Conservation (phyloP, 2,888 invertebrate species). For the Mellilla xanthometata region DNA sequence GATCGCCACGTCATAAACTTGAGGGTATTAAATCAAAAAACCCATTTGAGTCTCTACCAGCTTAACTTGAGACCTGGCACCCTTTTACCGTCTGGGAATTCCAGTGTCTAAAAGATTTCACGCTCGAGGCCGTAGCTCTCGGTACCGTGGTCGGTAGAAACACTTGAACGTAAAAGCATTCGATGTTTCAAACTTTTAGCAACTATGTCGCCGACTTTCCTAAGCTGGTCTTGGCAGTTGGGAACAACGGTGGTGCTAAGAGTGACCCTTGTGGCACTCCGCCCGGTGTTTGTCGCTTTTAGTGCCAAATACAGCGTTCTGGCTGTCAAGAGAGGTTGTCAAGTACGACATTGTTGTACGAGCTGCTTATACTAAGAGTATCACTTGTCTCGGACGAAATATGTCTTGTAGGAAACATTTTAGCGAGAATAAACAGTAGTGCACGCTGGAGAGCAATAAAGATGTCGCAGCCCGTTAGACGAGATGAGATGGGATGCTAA, state of each 20-base stretch:
- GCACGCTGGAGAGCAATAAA: conserved; percentile 10
- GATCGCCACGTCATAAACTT: conserved; percentile 62
- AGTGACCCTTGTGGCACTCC: conserved; percentile 70
- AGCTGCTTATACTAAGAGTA: conserved; percentile 2
- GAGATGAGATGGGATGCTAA: conserved; percentile 10
- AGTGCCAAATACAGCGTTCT: conserved; percentile 55
- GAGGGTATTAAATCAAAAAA: conserved; percentile 65
- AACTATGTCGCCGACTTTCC: conserved; percentile 66
- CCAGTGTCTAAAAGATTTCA: conserved; percentile 16
- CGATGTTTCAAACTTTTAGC: conserved; percentile 76
- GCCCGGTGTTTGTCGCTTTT: conserved; percentile 60
- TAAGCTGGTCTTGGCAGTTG: conserved; percentile 63
- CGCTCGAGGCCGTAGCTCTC: conserved; percentile 34
- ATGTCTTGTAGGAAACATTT: conserved; percentile 4
- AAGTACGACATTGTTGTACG: conserved; percentile 25
- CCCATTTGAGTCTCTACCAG: conserved; percentile 52
- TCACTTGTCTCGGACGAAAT: background rate
- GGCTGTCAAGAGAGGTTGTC: conserved; percentile 39
- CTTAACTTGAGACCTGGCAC: conserved; percentile 35
- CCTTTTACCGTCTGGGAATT: conserved; percentile 23
- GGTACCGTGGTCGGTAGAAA: conserved; percentile 45
- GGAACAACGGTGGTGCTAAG: conserved; percentile 57
- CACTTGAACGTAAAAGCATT: conserved; percentile 69
- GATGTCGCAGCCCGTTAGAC: conserved; percentile 2
- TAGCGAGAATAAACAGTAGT: conserved; percentile 6